Conservation (phyloP, 2,113 vertebrate genomes). For the Vireo altiloquus region DNA sequence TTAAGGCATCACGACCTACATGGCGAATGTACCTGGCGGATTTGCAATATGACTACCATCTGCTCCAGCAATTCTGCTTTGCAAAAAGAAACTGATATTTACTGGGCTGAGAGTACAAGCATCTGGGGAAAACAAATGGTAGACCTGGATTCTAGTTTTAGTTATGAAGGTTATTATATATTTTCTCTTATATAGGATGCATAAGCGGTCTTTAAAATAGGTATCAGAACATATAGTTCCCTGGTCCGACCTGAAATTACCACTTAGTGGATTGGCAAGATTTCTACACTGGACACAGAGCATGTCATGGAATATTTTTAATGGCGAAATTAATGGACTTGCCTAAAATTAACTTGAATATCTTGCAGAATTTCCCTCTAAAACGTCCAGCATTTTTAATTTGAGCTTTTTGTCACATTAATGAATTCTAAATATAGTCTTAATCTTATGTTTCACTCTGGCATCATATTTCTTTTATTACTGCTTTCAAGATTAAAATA, state of each 20-base stretch:
- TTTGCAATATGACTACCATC: neutral
- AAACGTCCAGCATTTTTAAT: neutral
- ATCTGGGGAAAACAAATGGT: neutral
- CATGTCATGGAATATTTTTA: neutral
- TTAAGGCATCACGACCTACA: neutral
- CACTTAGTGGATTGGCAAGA: neutral
- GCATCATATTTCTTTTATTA: neutral
- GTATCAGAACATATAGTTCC: neutral
- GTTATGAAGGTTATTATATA: neutral
- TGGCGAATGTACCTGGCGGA: neutral
- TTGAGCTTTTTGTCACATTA: neutral
- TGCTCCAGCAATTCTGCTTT: neutral
- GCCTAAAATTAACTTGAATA: neutral
- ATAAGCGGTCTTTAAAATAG: neutral
- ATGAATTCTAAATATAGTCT: neutral
- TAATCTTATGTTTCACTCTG: neutral
- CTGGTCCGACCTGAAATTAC: neutral
- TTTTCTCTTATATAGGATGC: neutral
- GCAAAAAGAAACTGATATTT: neutral
- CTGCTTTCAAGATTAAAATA: neutral
- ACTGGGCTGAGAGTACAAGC: neutral
- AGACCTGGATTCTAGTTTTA: neutral
- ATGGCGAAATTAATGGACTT: neutral
- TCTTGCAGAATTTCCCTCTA: slow-evolving; percentile 7
- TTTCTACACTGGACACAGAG: neutral